A percentile compares a stretch with the other conserved stretches of the same genome.
These are phyloP conservation scores for Coenonympha arcania DNA, from an alignment of 2,888 invertebrate genomes.

Conservation along the genomic window DNA sequence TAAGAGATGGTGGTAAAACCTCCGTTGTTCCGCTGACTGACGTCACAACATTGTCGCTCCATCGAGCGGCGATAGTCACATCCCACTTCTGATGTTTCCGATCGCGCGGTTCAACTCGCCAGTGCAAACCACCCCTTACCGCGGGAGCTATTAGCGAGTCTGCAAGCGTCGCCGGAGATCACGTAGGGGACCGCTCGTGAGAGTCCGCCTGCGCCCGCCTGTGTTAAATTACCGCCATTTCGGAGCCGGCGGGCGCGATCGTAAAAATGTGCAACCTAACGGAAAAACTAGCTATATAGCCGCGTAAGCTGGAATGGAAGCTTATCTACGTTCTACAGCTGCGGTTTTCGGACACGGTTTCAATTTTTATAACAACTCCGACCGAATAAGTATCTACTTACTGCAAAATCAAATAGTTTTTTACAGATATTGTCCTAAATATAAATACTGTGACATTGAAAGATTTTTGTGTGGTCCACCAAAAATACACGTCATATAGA, in stretches of 20 bases:
- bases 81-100: no score
- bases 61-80: no score
- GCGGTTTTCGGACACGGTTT: constrained; percentile 20
- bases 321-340: constrained; percentile 25
- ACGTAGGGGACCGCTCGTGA: constrained; percentile 59
- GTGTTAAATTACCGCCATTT: constrained; percentile 38
- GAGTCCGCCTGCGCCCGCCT: constrained; percentile 32
- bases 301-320: constrained; percentile 19
- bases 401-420: no score
- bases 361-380: constrained; percentile 21
- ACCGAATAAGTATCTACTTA: no score
- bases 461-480: no score
- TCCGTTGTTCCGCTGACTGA: no score
- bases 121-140: constrained; percentile 17
- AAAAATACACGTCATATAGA: no score
- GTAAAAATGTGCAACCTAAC: constrained; percentile 64
- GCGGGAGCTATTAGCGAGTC: constrained; percentile 47
- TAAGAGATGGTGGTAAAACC: no score
- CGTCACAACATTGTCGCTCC: no score
- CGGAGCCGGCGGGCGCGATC: constrained; percentile 32
- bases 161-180: constrained; percentile 55
- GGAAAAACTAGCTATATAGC: constrained; percentile 44
- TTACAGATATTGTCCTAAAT: no score
- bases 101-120: constrained; percentile 8
- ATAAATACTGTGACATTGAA: no score